phyloP scores from a whole-genome alignment of 2,113 vertebrate genomes.

The Tursiops truncatus region DNA sequence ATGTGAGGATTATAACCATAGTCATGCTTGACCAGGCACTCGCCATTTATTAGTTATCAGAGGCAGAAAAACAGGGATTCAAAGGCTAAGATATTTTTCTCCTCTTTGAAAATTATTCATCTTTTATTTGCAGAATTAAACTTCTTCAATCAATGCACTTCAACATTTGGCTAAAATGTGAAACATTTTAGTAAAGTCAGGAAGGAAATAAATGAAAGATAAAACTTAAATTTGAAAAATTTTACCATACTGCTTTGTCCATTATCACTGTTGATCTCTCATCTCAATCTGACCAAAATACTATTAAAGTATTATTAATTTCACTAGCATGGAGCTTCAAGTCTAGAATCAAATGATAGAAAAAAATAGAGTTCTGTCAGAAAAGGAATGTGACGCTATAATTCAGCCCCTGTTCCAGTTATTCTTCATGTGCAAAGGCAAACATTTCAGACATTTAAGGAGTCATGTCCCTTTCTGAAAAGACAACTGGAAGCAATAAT shows the following conservation, averaged over 20 bases:
- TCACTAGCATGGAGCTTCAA: background rate
- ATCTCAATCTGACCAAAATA: background rate
- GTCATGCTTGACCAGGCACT: background rate
- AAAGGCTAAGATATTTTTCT: background rate
- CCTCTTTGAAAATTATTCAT: slow-evolving; percentile 1
- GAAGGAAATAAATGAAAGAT: slow-evolving; percentile 19
- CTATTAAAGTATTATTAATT: background rate
- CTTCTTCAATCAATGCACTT: background rate
- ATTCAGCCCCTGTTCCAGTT: too few species aligned
- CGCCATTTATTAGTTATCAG: background rate
- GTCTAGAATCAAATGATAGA: background rate
- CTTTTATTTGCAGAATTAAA: slow-evolving; percentile 31
- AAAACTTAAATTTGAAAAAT: background rate
- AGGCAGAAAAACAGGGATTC: background rate
- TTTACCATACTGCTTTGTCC: background rate
- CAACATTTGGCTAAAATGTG: background rate
- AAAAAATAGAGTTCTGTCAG: too few species aligned
- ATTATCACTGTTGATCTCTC: slow-evolving; percentile 2
- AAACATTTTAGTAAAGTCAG: slow-evolving; percentile 2
- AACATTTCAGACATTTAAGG: too few species aligned
- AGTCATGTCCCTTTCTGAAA: too few species aligned
- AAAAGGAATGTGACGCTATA: too few species aligned
- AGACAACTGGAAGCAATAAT: too few species aligned
- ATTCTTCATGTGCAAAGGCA: too few species aligned
- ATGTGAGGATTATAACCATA: background rate